Base-by-base conservation (phyloP, 1,140 invertebrate genomes). In the Penaeus vannamei region DNA sequence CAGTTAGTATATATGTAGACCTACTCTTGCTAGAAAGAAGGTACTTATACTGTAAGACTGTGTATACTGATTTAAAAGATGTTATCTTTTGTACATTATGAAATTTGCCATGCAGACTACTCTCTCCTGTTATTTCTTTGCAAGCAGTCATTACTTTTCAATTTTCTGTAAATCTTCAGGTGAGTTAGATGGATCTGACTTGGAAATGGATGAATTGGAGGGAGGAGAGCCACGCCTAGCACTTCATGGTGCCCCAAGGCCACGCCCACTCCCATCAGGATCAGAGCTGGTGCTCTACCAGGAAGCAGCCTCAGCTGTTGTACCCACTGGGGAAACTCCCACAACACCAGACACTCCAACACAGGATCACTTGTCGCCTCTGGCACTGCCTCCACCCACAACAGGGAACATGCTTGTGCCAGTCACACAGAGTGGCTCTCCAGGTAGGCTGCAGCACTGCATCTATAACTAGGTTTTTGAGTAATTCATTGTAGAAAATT, bases 181-280 rank as follows among this genome's bases (percentile, higher is more conserved):
- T 82, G 88, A 90, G 20, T 77, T 85, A 32, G 72, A 80, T 36
- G 82, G 72, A 20, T 90, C 86, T 26, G 90, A 90, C 22, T 46
- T 90, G 80, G 90, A 90, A 14, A 90, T 90, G 85, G 90, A 87
- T 60, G 90, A 90, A 66, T 53, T 90, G 20, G 90, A 90, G 82
- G 90, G 69, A 26, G 85, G 80, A 26, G 90, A 85, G 26, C 82
- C 85, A 10, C 66, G 72, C 20, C 62, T 90, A 23, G 81, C 85
- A 26, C 83, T 90, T 4, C 66, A 46, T 22, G 62, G 36, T 60
- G 81, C 76, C 22, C 85, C 85, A 64, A 76, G 29, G 4, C 64
- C 82, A 12, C 85, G 53, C 19, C 82, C 90, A 26, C 82, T 90
- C 42, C 59, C 90, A 17, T 23, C 82, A 0, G 90, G 90, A 23